These are phyloP conservation scores for Bathybates hornii DNA, from an alignment of 2,113 vertebrate genomes.

Conservation along the genomic window DNA sequence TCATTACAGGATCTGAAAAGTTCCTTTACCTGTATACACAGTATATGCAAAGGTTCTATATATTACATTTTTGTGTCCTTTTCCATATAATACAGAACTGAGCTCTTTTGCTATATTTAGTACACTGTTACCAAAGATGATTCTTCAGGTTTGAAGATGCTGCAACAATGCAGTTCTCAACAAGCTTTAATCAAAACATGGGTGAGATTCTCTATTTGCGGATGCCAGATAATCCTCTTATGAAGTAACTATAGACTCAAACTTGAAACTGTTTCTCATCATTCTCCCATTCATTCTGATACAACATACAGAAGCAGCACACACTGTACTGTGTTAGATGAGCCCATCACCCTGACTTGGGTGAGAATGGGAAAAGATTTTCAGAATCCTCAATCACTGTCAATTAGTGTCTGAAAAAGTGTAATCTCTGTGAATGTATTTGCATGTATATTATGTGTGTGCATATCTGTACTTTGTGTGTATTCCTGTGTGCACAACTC, in stretches of 20 bases:
- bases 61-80: background rate
- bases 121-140: background rate
- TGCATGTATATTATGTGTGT: background rate
- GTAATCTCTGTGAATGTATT: background rate
- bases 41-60: background rate
- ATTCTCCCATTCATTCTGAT: background rate
- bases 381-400: slow-evolving; percentile 40
- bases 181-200: slow-evolving; percentile 32
- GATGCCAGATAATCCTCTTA: slow-evolving; percentile 44
- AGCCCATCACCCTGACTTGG: background rate
- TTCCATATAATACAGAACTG: background rate
- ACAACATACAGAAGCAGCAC: background rate
- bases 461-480: background rate
- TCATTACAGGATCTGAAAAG: background rate
- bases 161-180: background rate
- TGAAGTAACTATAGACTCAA: slow-evolving; percentile 36
- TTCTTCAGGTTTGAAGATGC: slow-evolving; percentile 4
- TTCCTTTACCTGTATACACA: background rate
- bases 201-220: slow-evolving; percentile 26
- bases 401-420: slow-evolving; percentile 34
- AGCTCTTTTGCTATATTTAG: background rate
- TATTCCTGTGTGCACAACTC: background rate
- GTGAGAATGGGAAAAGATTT: background rate
- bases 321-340: background rate
- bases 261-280: slow-evolving; percentile 24